These are phyloP conservation scores for Maniola jurtina DNA, from an alignment of 1,140 invertebrate species.

Conservation along the genomic window DNA sequence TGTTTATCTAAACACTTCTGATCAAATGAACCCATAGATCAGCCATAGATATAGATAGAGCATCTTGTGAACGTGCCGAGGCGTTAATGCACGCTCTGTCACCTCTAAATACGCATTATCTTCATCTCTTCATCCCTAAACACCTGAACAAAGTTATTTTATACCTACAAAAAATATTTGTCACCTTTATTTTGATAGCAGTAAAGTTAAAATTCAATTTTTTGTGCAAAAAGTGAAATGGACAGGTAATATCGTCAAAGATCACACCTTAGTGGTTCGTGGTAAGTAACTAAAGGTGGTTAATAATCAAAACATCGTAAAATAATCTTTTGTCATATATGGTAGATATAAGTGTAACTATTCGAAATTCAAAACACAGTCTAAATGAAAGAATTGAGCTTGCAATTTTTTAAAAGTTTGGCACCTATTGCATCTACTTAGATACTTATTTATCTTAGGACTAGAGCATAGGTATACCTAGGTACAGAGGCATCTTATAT, in stretches of 20 bases:
- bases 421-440: too few species aligned
- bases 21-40: constrained; percentile 5
- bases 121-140: constrained; percentile 34
- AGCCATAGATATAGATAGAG: constrained; percentile 1
- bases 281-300: constrained; percentile 45
- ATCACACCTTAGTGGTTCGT: constrained; percentile 39
- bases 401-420: too few species aligned
- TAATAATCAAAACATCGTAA: constrained; percentile 59
- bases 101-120: constrained; percentile 40
- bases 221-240: not conserved
- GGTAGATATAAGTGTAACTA: too few species aligned
- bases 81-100: constrained; percentile 52
- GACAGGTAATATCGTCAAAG: constrained; percentile 9
- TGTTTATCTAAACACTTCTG: constrained; percentile 26
- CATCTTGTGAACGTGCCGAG: constrained; percentile 46
- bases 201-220: not conserved
- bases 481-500: too few species aligned
- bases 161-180: not conserved
- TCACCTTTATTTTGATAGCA: not conserved
- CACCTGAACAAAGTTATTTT: constrained; percentile 18
- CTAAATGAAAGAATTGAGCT: too few species aligned
- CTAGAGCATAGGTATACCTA: too few species aligned
- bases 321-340: constrained; percentile 33
- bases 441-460: too few species aligned
- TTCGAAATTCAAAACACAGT: too few species aligned